Evolutionary conservation across 2,113 vertebrate species (phyloP).

Genomic region (Bagarius yarrelli): DNA sequence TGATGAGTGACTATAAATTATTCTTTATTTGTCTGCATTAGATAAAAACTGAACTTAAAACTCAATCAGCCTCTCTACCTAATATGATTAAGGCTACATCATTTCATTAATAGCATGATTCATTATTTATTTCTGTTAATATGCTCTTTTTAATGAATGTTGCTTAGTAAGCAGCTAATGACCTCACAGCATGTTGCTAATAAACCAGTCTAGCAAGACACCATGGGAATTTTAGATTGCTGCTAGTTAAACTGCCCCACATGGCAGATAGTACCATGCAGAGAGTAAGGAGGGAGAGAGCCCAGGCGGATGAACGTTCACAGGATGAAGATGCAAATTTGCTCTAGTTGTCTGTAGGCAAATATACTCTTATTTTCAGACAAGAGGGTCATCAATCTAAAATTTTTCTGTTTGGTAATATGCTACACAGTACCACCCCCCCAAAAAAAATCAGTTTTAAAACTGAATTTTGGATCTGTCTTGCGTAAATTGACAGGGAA

Average conservation of each 20-base stretch:
- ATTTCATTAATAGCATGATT: constrained; percentile 17
- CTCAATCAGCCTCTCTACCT: not conserved
- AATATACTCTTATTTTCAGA: constrained; percentile 39
- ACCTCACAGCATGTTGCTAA: constrained; percentile 38
- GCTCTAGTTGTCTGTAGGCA: constrained; percentile 9
- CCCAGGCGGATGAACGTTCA: constrained; percentile 37
- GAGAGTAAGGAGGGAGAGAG: not conserved
- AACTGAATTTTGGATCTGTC: constrained; percentile 22
- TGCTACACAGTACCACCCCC: constrained; percentile 12
- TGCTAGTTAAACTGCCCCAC: constrained; percentile 43
- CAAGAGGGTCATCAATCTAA: constrained; percentile 32
- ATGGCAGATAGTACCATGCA: constrained; percentile 24
- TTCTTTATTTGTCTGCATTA: not conserved
- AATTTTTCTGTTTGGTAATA: constrained; percentile 30
- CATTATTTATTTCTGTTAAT: constrained; percentile 33
- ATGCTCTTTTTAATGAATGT: constrained; percentile 25
- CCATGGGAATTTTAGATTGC: constrained; percentile 28
- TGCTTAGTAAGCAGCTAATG: constrained; percentile 39
- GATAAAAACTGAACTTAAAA: not conserved
- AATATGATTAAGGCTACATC: constrained; percentile 9
- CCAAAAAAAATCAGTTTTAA: constrained; percentile 7
- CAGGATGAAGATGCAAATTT: constrained; percentile 32
- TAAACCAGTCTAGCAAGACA: constrained; percentile 36
- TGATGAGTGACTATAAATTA: constrained; percentile 26
- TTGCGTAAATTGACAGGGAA: constrained; percentile 5